These are phyloP conservation scores for Augochlora pura DNA, from an alignment of 1,140 invertebrate genomes.

Conservation along the genomic window DNA sequence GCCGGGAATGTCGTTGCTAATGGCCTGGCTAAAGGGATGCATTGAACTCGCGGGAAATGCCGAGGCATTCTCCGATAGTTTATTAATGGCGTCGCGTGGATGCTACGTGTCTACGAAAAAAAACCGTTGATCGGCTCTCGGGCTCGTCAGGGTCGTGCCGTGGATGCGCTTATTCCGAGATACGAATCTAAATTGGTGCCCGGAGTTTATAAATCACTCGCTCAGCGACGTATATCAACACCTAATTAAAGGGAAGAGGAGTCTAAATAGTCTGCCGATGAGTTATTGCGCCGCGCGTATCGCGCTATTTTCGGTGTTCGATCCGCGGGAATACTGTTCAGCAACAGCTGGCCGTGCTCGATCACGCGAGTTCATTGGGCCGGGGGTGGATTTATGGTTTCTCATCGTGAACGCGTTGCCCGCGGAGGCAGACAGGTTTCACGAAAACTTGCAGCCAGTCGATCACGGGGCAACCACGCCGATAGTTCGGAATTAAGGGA, in stretches of 20 bases:
- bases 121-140: neutral
- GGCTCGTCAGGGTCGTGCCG: no score
- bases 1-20: no score
- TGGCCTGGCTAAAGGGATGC: no score
- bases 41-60: no score
- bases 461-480: neutral
- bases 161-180: neutral
- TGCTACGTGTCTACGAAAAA: neutral
- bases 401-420: neutral
- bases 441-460: neutral
- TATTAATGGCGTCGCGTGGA: no score
- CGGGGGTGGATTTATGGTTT: slow-evolving; percentile 3
- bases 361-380: slow-evolving; percentile 1
- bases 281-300: slow-evolving; percentile 2
- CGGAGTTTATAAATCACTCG: neutral
- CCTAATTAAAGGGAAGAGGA: slow-evolving; percentile 18
- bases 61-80: no score
- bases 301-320: neutral
- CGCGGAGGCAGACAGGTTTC: neutral
- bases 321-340: neutral
- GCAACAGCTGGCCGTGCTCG: slow-evolving; percentile 9
- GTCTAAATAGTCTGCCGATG: neutral
- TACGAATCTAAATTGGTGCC: neutral
- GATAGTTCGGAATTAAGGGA: neutral
- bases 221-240: slow-evolving; percentile 17